These are phyloP conservation scores for Drosophila virilis DNA, from an alignment of 1,140 invertebrate genomes.

Conservation along the genomic window DNA sequence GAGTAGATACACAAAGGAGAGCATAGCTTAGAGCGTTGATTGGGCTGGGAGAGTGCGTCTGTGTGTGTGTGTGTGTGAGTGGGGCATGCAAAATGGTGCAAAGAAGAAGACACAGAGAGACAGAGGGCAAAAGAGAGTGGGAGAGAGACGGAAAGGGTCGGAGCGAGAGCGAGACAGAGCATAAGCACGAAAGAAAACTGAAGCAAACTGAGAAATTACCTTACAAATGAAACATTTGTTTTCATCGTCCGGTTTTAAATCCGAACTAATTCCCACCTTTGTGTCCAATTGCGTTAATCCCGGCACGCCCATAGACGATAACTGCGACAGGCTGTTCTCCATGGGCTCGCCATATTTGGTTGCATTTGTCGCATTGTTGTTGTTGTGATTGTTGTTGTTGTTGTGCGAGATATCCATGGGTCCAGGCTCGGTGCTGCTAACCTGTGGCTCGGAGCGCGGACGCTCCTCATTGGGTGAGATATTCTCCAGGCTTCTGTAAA, in stretches of 20 bases:
- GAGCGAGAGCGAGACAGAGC: conserved; percentile 4
- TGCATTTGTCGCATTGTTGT: conserved; percentile 50
- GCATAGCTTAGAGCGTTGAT: conserved; percentile 31
- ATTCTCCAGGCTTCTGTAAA: conserved; percentile 66
- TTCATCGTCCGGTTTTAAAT: conserved; percentile 84
- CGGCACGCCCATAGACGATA: conserved; percentile 75
- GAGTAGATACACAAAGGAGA: conserved; percentile 40
- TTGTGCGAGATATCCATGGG: conserved; percentile 74
- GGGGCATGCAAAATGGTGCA: conserved; percentile 30
- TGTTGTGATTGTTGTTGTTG: conserved; percentile 71
- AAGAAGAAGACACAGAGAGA: background rate
- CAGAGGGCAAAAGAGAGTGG: background rate
- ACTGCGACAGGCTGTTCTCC: conserved; percentile 70
- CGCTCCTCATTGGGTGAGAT: conserved; percentile 75
- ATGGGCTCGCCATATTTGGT: conserved; percentile 73
- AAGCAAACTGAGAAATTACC: conserved; percentile 84
- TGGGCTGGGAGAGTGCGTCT: background rate
- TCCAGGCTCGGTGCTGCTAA: conserved; percentile 76
- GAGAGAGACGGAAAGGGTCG: conserved; percentile 16
- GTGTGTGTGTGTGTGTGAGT: background rate
- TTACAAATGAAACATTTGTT: conserved; percentile 85
- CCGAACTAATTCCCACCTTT: conserved; percentile 84
- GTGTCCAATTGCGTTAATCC: conserved; percentile 83
- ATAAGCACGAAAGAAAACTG: conserved; percentile 58
- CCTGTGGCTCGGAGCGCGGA: conserved; percentile 79